Conservation (phyloP, 2,888 invertebrate genomes). For the Autographa pulchrina region DNA sequence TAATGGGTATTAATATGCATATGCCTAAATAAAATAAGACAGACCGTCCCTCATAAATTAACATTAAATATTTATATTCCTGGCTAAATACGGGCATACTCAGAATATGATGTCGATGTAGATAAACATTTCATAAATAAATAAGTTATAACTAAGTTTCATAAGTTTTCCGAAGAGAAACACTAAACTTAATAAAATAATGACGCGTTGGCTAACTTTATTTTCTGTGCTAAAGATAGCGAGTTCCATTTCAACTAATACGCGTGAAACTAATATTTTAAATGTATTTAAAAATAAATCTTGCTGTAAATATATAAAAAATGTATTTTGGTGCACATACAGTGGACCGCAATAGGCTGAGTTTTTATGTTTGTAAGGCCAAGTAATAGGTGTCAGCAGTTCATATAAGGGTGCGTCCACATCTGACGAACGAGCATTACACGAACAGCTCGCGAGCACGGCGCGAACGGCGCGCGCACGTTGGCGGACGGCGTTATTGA, state of each 20-base stretch:
- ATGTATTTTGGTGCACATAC: too few relatives aligned
- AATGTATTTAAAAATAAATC: too few relatives aligned
- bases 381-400: too few relatives aligned
- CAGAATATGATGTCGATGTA: not conserved
- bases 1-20: constrained; percentile 52
- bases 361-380: too few relatives aligned
- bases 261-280: not conserved
- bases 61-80: constrained; percentile 25
- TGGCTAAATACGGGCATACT: not conserved
- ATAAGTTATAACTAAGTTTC: not conserved
- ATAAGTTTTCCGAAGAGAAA: not conserved
- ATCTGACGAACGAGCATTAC: too few relatives aligned
- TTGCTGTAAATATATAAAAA: too few relatives aligned
- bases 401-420: too few relatives aligned
- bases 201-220: not conserved
- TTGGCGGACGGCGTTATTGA: too few relatives aligned
- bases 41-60: constrained; percentile 51
- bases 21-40: constrained; percentile 53
- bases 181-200: not conserved
- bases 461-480: too few relatives aligned
- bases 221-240: not conserved
- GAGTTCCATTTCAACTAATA: not conserved
- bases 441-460: too few relatives aligned
- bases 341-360: too few relatives aligned
- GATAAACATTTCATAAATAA: not conserved